A percentile compares a stretch with the other conserved stretches of the same genome.
Evolutionary conservation across 2,113 vertebrate species (phyloP).

Genomic region (Notechis scutatus): DNA sequence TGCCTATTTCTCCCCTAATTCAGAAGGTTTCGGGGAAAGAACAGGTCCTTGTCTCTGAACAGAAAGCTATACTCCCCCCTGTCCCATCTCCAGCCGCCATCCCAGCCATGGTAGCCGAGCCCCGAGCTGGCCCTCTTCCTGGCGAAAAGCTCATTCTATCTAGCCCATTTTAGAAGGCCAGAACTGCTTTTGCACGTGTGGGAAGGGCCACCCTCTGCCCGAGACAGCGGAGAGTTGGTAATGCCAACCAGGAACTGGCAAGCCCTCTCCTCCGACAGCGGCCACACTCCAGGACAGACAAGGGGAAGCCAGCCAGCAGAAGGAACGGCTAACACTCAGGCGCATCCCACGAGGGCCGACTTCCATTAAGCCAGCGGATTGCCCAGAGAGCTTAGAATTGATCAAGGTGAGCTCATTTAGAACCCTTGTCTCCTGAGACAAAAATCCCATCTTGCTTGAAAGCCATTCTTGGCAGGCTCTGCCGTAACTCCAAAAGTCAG

Average conservation of each 20-base stretch:
- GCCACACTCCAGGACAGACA: background rate
- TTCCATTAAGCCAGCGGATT: background rate
- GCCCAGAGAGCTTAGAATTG: background rate
- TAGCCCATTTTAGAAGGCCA: background rate
- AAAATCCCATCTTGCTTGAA: background rate
- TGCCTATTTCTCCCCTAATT: background rate
- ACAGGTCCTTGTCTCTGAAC: background rate
- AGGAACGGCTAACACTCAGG: accelerated
- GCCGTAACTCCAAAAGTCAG: too few species aligned
- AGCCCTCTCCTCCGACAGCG: background rate
- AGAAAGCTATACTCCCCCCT: background rate
- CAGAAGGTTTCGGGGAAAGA: background rate
- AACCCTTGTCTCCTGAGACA: background rate
- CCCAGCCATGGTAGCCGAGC: background rate
- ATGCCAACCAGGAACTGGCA: background rate
- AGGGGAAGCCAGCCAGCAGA: background rate
- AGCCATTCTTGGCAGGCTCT: background rate
- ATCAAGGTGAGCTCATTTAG: background rate
- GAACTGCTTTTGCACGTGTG: background rate
- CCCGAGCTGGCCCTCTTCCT: background rate
- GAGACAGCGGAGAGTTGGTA: background rate
- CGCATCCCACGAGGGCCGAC: background rate
- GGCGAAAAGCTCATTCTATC: background rate
- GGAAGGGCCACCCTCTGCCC: background rate
- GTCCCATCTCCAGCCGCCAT: background rate